Conservation (phyloP, 2,888 invertebrate genomes). For the Ecliptopera silaceata region DNA sequence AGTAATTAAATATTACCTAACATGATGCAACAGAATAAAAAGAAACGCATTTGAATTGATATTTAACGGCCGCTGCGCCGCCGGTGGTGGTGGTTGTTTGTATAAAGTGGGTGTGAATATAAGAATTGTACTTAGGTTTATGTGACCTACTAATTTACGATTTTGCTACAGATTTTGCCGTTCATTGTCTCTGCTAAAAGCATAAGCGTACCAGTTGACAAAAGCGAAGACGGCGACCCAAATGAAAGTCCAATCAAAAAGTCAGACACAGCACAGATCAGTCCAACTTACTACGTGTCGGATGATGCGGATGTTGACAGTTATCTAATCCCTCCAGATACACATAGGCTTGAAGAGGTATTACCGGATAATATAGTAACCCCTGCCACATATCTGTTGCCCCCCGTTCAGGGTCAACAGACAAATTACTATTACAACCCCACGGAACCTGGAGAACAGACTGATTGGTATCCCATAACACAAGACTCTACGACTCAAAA, state of each 20-base stretch:
- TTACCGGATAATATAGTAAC: slow-evolving; percentile 51
- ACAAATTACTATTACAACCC: slow-evolving; percentile 55
- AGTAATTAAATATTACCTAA: slow-evolving; percentile 66
- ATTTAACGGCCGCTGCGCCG: too few species aligned
- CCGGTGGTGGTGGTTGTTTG: too few species aligned
- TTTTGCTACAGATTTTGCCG: slow-evolving; percentile 59
- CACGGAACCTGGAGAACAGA: slow-evolving; percentile 57
- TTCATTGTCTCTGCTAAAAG: slow-evolving; percentile 49
- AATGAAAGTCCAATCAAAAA: slow-evolving; percentile 37
- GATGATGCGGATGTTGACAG: slow-evolving; percentile 58
- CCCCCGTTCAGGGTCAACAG: slow-evolving; percentile 57
- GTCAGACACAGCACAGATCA: slow-evolving; percentile 42
- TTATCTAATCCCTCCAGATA: slow-evolving; percentile 63
- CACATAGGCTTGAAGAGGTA: slow-evolving; percentile 53
- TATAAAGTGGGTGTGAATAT: too few species aligned
- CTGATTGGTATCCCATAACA: slow-evolving; percentile 72
- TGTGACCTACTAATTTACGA: not conserved
- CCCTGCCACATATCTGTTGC: slow-evolving; percentile 67
- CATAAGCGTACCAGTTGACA: slow-evolving; percentile 65
- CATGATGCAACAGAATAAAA: slow-evolving; percentile 51
- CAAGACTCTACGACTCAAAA: slow-evolving; percentile 38
- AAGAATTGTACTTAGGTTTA: not conserved
- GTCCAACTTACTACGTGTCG: slow-evolving; percentile 58
- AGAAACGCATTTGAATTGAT: not conserved
- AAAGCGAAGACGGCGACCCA: slow-evolving; percentile 43